These are phyloP conservation scores for Mormyrops attenuatus DNA, from an alignment of 2,797 vertebrate species.

Conservation along the genomic window DNA sequence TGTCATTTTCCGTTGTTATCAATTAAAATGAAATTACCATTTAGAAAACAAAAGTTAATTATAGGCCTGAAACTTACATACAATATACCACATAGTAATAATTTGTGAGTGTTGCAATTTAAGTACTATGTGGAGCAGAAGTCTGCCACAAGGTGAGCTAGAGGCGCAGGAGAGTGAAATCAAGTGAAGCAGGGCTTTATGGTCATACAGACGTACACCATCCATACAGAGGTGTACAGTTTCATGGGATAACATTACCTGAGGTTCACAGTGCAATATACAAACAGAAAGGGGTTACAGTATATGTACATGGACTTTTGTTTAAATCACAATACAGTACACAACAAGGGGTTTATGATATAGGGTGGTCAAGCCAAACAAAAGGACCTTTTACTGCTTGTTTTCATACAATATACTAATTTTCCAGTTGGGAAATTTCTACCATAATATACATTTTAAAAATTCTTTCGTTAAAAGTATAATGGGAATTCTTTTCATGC, in stretches of 20 bases:
- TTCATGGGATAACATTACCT: background rate
- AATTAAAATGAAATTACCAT: background rate
- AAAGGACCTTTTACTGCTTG: background rate
- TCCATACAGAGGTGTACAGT: background rate
- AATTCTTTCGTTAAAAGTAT: background rate
- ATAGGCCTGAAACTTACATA: background rate
- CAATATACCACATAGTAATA: background rate
- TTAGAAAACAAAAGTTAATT: background rate
- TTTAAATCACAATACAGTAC: background rate
- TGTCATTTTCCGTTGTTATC: background rate
- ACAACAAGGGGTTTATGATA: background rate
- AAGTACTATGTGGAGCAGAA: background rate
- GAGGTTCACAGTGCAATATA: background rate
- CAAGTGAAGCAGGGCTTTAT: background rate
- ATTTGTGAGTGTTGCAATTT: background rate
- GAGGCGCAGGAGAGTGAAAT: background rate
- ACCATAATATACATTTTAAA: background rate
- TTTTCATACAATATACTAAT: background rate
- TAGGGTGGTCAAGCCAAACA: background rate
- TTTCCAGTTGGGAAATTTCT: background rate
- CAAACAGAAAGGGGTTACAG: background rate
- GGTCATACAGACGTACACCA: background rate
- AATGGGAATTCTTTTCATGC: background rate
- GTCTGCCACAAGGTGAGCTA: background rate
- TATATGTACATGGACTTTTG: background rate